Conservation (phyloP, 2,113 vertebrate species). For the Cercopithecus mona region DNA sequence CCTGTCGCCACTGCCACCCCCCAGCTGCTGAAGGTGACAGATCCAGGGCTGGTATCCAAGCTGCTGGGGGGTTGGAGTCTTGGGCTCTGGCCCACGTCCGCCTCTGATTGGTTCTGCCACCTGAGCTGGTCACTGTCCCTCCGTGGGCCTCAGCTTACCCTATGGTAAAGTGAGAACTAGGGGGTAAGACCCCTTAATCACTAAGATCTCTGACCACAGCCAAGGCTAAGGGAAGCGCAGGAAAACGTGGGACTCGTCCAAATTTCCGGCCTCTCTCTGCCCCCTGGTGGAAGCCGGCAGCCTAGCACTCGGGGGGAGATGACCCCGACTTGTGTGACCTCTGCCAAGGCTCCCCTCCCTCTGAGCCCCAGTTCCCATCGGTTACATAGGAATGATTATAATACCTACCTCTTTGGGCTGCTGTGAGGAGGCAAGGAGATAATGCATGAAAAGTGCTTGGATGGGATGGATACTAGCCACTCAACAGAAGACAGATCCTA, state of each 20-base stretch:
- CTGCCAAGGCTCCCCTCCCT: not conserved
- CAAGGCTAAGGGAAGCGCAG: not conserved
- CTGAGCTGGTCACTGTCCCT: not conserved
- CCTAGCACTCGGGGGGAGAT: not conserved
- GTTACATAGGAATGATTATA: not conserved
- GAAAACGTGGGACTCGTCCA: not conserved
- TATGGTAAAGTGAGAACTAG: not conserved
- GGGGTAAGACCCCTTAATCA: not conserved
- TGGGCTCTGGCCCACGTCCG: not conserved
- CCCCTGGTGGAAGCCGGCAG: constrained; percentile 48
- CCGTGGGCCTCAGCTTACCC: not conserved
- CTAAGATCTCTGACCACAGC: not conserved
- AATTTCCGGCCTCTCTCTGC: constrained; percentile 45
- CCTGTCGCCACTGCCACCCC: not conserved
- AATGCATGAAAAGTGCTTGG: not conserved
- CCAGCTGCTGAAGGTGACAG: not conserved
- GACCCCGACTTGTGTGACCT: not conserved
- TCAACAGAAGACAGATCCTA: not conserved
- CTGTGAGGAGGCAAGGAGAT: not conserved
- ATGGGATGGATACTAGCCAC: not conserved
- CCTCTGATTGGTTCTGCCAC: not conserved
- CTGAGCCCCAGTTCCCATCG: not conserved
- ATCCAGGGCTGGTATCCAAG: not conserved
- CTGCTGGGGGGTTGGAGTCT: not conserved
- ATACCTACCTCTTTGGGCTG: not conserved